Evolutionary conservation across 1,140 invertebrate species (phyloP).

Genomic region (Harlomillsia oculata): DNA sequence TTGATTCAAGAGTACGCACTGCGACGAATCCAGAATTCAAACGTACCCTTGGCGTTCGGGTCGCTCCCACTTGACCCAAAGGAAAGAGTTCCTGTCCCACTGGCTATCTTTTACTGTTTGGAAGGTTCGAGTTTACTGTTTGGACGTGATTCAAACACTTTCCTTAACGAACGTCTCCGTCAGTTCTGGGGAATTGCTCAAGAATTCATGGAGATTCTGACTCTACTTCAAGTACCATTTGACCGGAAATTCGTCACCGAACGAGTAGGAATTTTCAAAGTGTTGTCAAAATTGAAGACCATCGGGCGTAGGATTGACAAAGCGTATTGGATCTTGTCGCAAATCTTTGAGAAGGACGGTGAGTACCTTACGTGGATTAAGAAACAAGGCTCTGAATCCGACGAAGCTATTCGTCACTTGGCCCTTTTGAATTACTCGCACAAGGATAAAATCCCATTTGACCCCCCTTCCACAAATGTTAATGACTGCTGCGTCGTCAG

Average conservation of each 20-base stretch:
- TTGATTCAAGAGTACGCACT: constrained; percentile 6
- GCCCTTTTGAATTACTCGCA: constrained; percentile 5
- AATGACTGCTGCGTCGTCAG: background rate
- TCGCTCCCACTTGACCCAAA: constrained; percentile 4
- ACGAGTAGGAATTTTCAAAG: background rate
- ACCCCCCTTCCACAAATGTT: background rate
- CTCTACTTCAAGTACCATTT: background rate
- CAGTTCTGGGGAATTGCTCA: background rate
- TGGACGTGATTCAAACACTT: background rate
- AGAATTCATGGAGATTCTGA: constrained; percentile 3
- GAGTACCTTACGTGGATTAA: constrained; percentile 3
- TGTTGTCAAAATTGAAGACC: background rate
- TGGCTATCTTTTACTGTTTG: constrained; percentile 17
- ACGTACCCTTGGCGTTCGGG: constrained; percentile 6
- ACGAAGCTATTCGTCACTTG: background rate
- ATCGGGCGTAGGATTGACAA: background rate
- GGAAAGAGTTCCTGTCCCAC: constrained; percentile 10
- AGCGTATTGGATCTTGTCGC: background rate
- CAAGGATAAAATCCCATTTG: background rate
- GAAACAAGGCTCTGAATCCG: too few species aligned
- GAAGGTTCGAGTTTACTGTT: constrained; percentile 11
- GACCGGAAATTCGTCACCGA: constrained; percentile 1
- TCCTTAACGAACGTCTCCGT: constrained; percentile 1
- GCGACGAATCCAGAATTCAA: background rate
- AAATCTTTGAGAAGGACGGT: background rate